Percentiles rank a stretch among this genome's conserved stretches.
Conservation (phyloP, 2,888 invertebrate genomes). For the Drosophila mayaguana region DNA sequence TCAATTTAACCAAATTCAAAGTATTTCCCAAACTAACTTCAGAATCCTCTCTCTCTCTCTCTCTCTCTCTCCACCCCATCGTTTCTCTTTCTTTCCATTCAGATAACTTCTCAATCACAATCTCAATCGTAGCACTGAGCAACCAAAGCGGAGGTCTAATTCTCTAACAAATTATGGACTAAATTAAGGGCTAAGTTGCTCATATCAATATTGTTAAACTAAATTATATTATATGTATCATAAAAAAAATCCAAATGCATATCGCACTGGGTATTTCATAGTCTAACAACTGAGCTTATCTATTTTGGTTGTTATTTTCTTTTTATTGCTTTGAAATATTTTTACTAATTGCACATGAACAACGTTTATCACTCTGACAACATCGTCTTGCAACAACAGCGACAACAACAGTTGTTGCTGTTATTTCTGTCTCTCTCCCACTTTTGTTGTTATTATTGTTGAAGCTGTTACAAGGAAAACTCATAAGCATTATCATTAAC, state of each 20-base stretch:
- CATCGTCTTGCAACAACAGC: constrained; percentile 53
- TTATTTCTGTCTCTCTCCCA: constrained; percentile 18
- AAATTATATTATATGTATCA: no score
- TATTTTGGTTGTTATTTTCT: constrained; percentile 16
- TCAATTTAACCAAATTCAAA: no score
- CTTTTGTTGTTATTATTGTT: constrained; percentile 25
- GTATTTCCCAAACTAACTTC: no score
- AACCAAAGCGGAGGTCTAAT: neutral
- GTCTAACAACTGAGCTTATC: neutral
- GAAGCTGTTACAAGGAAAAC: constrained; percentile 70
- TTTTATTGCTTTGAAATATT: constrained; percentile 52
- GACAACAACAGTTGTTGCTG: constrained; percentile 19
- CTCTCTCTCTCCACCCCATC: neutral
- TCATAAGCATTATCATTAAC: constrained; percentile 82
- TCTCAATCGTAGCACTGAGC: neutral
- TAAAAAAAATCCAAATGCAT: no score
- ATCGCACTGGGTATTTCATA: constrained; percentile 31
- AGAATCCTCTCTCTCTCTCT: neutral
- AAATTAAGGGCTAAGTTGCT: neutral
- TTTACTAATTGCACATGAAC: constrained; percentile 80
- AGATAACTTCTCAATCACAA: no score
- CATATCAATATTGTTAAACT: neutral
- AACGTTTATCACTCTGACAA: constrained; percentile 75
- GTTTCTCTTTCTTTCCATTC: neutral
- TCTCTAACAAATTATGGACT: neutral